Base-by-base conservation (phyloP, 2,113 vertebrate genomes). In the Callipepla californica region DNA sequence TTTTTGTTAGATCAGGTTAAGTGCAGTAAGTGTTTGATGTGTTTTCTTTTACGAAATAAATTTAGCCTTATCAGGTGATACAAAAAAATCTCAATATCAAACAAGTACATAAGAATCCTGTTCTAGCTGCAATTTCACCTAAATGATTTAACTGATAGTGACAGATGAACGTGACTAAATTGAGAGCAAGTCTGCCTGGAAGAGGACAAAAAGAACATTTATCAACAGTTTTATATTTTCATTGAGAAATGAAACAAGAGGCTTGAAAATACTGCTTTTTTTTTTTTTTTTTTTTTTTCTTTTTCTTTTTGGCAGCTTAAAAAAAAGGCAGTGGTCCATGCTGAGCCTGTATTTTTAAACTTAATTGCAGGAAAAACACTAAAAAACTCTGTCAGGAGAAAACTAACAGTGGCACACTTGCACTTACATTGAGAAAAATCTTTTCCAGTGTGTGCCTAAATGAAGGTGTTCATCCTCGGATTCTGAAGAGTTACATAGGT, bases 1-100 rank as follows among this genome's bases (percentile, higher is more conserved):
- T n/a, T 92, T 93, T 86, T 87, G 25, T 91, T 91, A 91, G 91
- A 80, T 30, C 50, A 75, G 65, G 22, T 44, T 92, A 85, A 92
- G 53, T 75, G 69, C 80, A 92, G 92, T 32, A 85, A 86, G 25
- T 23, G 19, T 76, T 92, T 92, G 11, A 70, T 47, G 80, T 48
- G 48, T 92, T 53, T 92, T 91, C 58, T 59, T 20, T 25, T 40
- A 76, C 87, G 80, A 81, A 92, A 73, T 18, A 57, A 68, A 80
- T 74, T n/a, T 48, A 80, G 19, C 67, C 69, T 68, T 58, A 75
- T 30, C 18, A 79, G 20, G 47, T 63, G 65, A 51, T 94, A 85
- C 76, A 40, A 77, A 90, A 88, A 78, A 90, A 87, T 47, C n/a
- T 65, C 55, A 72, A 65, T 89, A 32, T 75, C 78, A 80, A 91